Evolutionary conservation across 1,140 invertebrate species (phyloP), one percentile per base, ranked within the genome.

Genomic region (Drosophila bocki): DNA sequence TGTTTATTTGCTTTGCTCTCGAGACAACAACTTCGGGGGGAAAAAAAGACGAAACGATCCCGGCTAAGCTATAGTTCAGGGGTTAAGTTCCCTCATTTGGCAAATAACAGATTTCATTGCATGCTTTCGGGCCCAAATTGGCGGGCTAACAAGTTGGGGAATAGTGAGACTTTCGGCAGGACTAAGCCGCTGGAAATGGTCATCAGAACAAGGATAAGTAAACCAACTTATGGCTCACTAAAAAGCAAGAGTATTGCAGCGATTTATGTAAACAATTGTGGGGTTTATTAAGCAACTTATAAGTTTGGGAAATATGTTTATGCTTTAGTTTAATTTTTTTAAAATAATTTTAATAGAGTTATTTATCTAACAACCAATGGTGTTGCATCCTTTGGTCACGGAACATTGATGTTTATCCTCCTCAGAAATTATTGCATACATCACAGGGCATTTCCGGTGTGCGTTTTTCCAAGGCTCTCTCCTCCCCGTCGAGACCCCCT

Each of bases 41-140:
- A 12, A 7, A 11, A 7, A 6, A 6, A 47, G 22, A 3, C 19
- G 22, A 26, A 65, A 65, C n/a, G 42, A 26, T 35, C 42, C 19
- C 32, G 65, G 61, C 48, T 60, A 58, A 72, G 54, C 67, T 26
- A 37, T 72, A 44, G 70, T 72, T 51, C 29, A 22, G 70, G 53
- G 51, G 53, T 59, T 71, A 72, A 72, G 33, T 33, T 50, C 53
- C 67, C 54, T 72, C 67, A 72, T 72, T 72, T 72, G 53, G 32
- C 67, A 22, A 72, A 72, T 72, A 72, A 58, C 70, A 50, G 68
- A 72, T 72, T 74, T 72, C 70, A 72, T 72, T 15, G 70, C 70
- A 60, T 37, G 60, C 70, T 72, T 72, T 71, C 29, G 51, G 15
- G n/a, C 67, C 67, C 67, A 59, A 71, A 58, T 71, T 74, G 70